phyloP scores from a whole-genome alignment of 2,113 vertebrate species.

The Narcine bancroftii region DNA sequence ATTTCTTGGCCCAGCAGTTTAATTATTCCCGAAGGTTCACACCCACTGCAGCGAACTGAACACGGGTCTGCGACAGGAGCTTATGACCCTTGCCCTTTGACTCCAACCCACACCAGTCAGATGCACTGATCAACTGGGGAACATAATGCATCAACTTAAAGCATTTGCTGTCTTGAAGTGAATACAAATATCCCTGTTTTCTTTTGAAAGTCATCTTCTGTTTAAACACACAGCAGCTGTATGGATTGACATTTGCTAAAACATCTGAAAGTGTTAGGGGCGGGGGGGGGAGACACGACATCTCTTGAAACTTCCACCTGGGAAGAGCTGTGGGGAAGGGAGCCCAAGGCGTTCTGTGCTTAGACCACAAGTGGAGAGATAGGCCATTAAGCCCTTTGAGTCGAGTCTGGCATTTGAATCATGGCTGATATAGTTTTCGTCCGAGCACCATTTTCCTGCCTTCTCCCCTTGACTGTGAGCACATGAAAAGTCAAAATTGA shows the following conservation, averaged over 20 bases:
- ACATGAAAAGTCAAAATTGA: neutral
- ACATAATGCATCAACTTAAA: no score
- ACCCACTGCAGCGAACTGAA: neutral
- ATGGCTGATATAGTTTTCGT: no score
- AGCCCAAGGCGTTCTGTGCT: rapidly evolving
- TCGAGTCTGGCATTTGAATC: no score
- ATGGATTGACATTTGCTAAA: no score
- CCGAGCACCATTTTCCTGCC: no score
- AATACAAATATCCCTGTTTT: neutral
- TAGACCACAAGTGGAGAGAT: no score
- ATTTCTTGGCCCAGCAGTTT: neutral
- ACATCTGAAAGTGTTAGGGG: neutral
- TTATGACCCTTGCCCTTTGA: neutral
- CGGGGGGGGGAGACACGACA: no score
- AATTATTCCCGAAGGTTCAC: neutral
- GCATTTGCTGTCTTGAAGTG: neutral
- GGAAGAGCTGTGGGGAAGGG: neutral
- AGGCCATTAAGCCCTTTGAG: no score
- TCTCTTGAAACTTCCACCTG: neutral
- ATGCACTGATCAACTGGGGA: neutral
- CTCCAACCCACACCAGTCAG: neutral
- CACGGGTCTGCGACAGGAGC: neutral
- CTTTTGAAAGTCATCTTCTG: neutral
- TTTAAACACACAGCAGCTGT: no score
- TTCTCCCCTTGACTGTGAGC: no score